Evolutionary conservation across 2,888 invertebrate species (phyloP), one percentile per base, ranked within the genome.

Genomic region (Timema podura): DNA sequence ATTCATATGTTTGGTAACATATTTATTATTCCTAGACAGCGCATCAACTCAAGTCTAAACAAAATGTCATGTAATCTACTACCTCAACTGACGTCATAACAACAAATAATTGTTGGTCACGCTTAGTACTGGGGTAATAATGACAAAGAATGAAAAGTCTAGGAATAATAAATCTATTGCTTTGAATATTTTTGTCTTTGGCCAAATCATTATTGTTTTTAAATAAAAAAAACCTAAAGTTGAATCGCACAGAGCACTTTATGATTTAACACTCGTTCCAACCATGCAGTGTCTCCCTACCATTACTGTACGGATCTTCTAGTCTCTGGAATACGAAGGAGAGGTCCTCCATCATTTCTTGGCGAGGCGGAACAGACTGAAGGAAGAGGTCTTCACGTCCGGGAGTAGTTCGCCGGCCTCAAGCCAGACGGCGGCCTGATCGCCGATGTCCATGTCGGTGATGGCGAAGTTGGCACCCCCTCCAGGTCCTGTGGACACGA

Each of bases 341-440:
- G 51, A 49, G 48, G 48, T 68, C 70, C 69, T 59, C 79, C 75
- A 79, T 74, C 68, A 70, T 57, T 79, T 81, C 74, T 79, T 82
- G 71, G 81, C 80, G 67, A 82, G 77, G 68, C 82, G 79, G 67
- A 80, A 78, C 7, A 80, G 81, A 70, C 80, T 78, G 75, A 81
- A 82, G 8, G 80, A 80, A 9, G 72, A 70, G 30, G 75, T 67
- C 5, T 67, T 72, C 13, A 48, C 65, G 46, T 72, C 73, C 44
- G 64, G 47, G 15, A 30, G 64, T 13, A 73, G 67, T 10, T 57
- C 64, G 6, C 74, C 74, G 0, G 65, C 49, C 54, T 73, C 74
- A 11, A 74, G 67, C 59, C 64, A 75, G 49, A 75, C 69, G 49
- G 75, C 75, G 7, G 70, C 72, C 57, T 71, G 65, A 64, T 75